Evolutionary conservation across 2,888 invertebrate species (phyloP).

Genomic region (Bombyx huttoni): DNA sequence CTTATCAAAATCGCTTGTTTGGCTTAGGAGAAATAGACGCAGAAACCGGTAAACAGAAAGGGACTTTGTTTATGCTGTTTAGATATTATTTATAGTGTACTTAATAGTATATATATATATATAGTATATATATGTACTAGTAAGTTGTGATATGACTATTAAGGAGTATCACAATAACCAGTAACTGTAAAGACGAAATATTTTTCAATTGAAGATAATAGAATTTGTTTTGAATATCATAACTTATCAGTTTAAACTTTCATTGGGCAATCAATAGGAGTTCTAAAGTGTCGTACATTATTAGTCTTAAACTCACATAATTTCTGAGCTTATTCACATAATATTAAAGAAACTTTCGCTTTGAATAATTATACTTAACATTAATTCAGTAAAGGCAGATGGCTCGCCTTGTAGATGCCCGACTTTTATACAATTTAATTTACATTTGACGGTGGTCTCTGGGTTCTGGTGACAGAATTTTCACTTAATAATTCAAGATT

Average conservation of each 20-base stretch:
- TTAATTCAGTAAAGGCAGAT: conserved; percentile 1
- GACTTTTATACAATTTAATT: conserved; percentile 1
- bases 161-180: too few relatives aligned
- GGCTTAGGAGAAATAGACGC: too few relatives aligned
- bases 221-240: too few relatives aligned
- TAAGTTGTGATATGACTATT: too few relatives aligned
- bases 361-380: neutral
- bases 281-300: neutral
- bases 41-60: too few relatives aligned
- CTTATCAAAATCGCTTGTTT: too few relatives aligned
- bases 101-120: too few relatives aligned
- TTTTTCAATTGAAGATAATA: too few relatives aligned
- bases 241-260: neutral
- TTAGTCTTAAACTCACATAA: neutral
- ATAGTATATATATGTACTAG: too few relatives aligned
- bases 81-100: too few relatives aligned
- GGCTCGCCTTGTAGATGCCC: neutral
- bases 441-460: conserved; percentile 1
- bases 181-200: too few relatives aligned
- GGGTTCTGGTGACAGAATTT: neutral
- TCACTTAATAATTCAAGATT: neutral
- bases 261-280: neutral
- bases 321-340: neutral
- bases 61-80: too few relatives aligned
- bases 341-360: neutral